Conservation (phyloP, 2,113 vertebrate genomes). For the Myrmecobius fasciatus region DNA sequence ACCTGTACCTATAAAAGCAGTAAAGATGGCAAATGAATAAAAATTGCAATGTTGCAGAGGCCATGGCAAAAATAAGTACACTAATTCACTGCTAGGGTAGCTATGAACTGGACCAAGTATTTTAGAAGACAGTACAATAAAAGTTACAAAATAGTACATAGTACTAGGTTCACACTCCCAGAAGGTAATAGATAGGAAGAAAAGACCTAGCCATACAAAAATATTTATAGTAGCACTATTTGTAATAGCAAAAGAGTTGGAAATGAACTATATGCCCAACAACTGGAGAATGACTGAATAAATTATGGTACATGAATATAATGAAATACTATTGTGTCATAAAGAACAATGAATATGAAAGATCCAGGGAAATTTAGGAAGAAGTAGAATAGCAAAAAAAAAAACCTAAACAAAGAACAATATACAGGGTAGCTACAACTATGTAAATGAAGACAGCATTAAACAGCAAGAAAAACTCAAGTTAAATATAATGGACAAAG, state of each 20-base stretch:
- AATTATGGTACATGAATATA: neutral
- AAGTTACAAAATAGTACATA: neutral
- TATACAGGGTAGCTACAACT: neutral
- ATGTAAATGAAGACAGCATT: neutral
- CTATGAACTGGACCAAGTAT: neutral
- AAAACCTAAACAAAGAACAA: neutral
- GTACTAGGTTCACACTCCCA: neutral
- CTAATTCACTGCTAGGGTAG: neutral
- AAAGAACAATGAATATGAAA: constrained; percentile 3
- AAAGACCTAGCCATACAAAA: neutral
- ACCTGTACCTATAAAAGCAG: neutral
- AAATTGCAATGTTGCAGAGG: neutral
- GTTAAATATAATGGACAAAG: neutral
- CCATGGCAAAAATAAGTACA: neutral
- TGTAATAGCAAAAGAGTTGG: neutral
- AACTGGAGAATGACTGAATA: neutral
- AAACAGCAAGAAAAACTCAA: constrained; percentile 3
- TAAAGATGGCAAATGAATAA: neutral
- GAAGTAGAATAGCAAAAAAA: neutral
- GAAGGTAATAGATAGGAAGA: neutral
- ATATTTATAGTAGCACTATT: neutral
- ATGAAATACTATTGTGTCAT: neutral
- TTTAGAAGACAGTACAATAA: neutral
- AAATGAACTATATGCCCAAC: neutral
- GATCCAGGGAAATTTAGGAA: neutral